Evolutionary conservation across 2,888 invertebrate genomes (phyloP).

Genomic region (Temnothorax ravouxi): DNA sequence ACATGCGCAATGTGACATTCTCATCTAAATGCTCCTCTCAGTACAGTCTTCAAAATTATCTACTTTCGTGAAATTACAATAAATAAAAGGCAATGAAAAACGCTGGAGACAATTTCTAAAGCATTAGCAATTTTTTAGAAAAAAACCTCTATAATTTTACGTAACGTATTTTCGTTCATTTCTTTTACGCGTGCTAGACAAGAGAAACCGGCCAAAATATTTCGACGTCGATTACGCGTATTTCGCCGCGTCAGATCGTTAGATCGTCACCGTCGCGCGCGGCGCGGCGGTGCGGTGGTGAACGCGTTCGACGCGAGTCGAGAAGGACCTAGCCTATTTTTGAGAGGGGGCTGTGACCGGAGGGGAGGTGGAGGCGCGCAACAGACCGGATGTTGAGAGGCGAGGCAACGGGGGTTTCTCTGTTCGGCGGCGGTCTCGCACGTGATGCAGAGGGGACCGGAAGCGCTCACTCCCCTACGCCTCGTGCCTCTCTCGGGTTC

Average conservation of each 20-base stretch:
- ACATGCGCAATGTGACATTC: neutral
- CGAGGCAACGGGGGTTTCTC: slow-evolving; percentile 79
- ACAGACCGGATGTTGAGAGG: slow-evolving; percentile 59
- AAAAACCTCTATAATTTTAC: neutral
- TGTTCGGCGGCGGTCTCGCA: slow-evolving; percentile 84
- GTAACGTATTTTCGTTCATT: neutral
- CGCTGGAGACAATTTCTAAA: neutral
- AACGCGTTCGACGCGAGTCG: slow-evolving; percentile 60
- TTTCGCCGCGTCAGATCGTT: neutral
- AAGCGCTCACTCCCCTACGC: slow-evolving; percentile 82
- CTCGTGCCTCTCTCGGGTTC: slow-evolving; percentile 75
- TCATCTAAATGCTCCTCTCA: neutral
- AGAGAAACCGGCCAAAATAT: neutral
- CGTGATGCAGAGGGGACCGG: slow-evolving; percentile 86
- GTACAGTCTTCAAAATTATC: neutral
- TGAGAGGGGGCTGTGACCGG: slow-evolving; percentile 75
- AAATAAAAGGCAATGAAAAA: neutral
- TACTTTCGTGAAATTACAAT: neutral
- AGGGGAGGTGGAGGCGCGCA: slow-evolving; percentile 75
- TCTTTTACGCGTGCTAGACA: neutral
- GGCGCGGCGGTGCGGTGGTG: neutral
- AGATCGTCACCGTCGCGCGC: slow-evolving; percentile 5
- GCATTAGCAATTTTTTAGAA: neutral
- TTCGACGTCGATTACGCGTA: neutral
- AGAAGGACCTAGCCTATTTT: slow-evolving; percentile 84